Base-by-base conservation (phyloP, 2,113 vertebrate genomes). In the Copsychus sechellarum region DNA sequence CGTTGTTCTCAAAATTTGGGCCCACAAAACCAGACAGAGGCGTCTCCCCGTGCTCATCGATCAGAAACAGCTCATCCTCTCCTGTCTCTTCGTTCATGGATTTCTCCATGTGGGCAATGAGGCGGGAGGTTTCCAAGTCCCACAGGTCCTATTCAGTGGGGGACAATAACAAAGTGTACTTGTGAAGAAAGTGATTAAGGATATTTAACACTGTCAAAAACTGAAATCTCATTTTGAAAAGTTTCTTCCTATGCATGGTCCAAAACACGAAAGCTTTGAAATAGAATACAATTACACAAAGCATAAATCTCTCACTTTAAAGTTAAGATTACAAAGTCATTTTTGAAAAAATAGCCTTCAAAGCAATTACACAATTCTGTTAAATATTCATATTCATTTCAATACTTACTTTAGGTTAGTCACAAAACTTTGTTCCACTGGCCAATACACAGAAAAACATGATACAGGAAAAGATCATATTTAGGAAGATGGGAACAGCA, bases 61-160 rank as follows among this genome's bases (percentile, higher is more conserved):
- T 81, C 50, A 99, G 92, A 25, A 97, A 98, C 38, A 99, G 42
- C 22, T 98, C 98, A 4, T 98, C 98, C 1, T 98, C 98, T 58
- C 88, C 97, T 56, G 94, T 64, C 26, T 98, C 97, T 20, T 95
- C 96, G 0, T 45, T 81, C 95, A 98, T 91, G 33, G 86, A 96
- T 54, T 96, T 97, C 94, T 97, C 97, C 60, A 99, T 98, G 60
- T 98, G 97, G 50, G 82, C 79, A 64, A 97, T n/a, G 2, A 99
- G 98, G n/a, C 99, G 98, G 11, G 95, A 86, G 3, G 97, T 98
- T 94, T 99, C 99, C 95, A 98, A 16, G 34, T 98, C 78, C 98
- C 98, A 98, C 78, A 99, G 81, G 51, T 80, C 66, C 98, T 99
- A 4, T 26, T 64, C 34, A 43, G 66, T 4, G 11, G 65, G 48